Evolutionary conservation across 2,888 invertebrate species (phyloP), one percentile per base, ranked within the genome.

Genomic region (Flabesymbios commensalis): DNA sequence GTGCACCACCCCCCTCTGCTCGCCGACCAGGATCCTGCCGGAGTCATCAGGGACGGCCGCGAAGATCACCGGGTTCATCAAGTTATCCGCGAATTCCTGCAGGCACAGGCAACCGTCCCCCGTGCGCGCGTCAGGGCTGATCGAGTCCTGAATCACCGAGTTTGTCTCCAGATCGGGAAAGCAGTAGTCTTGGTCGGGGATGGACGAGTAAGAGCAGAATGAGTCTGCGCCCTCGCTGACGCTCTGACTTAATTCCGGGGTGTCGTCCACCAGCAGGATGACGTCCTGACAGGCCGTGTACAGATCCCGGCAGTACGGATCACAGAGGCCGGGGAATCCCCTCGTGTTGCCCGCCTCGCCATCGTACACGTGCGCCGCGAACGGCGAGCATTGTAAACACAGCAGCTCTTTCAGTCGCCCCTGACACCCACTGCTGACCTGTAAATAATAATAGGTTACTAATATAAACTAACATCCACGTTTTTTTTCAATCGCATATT

Each of bases 381-480:
- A 79, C 0, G 80, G 80, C 0, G 78, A 78, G 61, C 80, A 80
- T 29, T 70, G 68, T 59, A 75, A 76, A 59, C 80, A 80, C 7
- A 78, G 48, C 14, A 80, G 53, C 19, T 74, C 72, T 51, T 69
- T 64, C 0, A 74, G 64, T 53, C 70, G 72, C 14, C 60, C 49
- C 2, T 66, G 56, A 62, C 80, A 79, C 26, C 28, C 48, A 5
- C 29, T 28, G 17, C 17, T 19, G n/a, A n/a, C n/a, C n/a, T n/a
- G n/a, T n/a, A n/a, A n/a, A n/a, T n/a, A n/a, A n/a, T n/a, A n/a
- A n/a, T n/a, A n/a, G n/a, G n/a, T n/a, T n/a, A n/a, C n/a, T n/a
- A n/a, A n/a, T n/a, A n/a, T n/a, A n/a, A n/a, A n/a, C n/a, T n/a
- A n/a, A n/a, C n/a, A n/a, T n/a, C n/a, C n/a, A n/a, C n/a, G n/a